These are phyloP conservation scores for Aix galericulata DNA, from an alignment of 2,113 vertebrate species.

Conservation along the genomic window DNA sequence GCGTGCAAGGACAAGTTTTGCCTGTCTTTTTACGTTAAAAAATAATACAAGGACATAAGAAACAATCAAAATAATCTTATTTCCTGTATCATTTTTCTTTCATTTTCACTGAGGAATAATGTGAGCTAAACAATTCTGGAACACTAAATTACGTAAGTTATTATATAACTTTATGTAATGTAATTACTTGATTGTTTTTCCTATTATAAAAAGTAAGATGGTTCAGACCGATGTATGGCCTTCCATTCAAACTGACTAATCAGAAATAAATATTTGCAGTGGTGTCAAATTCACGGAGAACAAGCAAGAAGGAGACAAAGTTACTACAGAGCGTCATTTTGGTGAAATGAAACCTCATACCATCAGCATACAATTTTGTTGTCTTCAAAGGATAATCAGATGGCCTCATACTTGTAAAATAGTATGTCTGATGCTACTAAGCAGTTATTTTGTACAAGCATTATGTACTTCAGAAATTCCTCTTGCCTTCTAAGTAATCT, in stretches of 20 bases:
- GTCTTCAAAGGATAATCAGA: background rate
- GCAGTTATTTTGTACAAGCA: background rate
- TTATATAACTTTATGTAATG: background rate
- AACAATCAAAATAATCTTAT: background rate
- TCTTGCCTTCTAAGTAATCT: background rate
- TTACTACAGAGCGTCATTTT: background rate
- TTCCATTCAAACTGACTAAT: background rate
- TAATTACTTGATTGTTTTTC: background rate
- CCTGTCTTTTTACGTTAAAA: background rate
- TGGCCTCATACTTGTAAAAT: background rate
- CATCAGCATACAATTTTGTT: background rate
- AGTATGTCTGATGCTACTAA: background rate
- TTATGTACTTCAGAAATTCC: background rate
- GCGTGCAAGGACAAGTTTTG: background rate
- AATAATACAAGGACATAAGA: background rate
- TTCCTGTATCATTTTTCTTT: background rate
- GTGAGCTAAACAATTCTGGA: background rate
- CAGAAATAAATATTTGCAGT: background rate
- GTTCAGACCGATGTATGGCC: background rate
- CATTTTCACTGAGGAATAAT: background rate
- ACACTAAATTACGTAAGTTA: accelerated
- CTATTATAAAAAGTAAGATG: background rate
- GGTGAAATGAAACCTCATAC: background rate
- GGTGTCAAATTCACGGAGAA: background rate
- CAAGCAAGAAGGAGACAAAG: background rate